Conservation (phyloP, 2,888 invertebrate species). For the Ochlodes sylvanus region DNA sequence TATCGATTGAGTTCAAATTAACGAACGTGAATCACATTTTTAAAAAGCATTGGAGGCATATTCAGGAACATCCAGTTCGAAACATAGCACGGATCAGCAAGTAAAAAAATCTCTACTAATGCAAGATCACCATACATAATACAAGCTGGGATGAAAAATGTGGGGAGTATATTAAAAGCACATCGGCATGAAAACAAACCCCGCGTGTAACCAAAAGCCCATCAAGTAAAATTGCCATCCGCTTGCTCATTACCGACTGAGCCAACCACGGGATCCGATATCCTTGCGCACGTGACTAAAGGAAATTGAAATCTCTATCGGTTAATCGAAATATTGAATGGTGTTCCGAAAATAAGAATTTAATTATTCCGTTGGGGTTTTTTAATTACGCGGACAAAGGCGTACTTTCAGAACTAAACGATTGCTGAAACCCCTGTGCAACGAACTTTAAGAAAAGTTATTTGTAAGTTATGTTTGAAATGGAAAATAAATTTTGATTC, state of each 20-base stretch:
- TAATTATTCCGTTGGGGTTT: slow-evolving; percentile 52
- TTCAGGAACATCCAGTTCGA: no score
- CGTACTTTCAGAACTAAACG: not conserved
- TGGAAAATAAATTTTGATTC: no score
- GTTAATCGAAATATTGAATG: slow-evolving; percentile 81
- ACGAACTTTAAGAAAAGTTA: no score
- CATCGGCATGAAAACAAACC: slow-evolving; percentile 72
- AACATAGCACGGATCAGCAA: no score
- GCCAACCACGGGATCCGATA: slow-evolving; percentile 81
- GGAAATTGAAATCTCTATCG: slow-evolving; percentile 85
- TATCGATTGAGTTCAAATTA: no score
- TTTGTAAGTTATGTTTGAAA: no score
- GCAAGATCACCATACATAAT: not conserved
- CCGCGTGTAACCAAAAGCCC: slow-evolving; percentile 76
- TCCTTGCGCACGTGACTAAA: slow-evolving; percentile 80
- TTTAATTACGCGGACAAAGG: not conserved
- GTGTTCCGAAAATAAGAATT: slow-evolving; percentile 60
- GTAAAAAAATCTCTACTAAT: no score
- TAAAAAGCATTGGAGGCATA: not conserved
- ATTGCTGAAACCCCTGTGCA: not conserved
- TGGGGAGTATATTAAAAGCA: slow-evolving; percentile 64
- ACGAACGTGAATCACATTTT: no score
- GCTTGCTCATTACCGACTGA: slow-evolving; percentile 80
- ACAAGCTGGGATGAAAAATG: slow-evolving; percentile 7
- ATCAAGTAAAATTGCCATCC: slow-evolving; percentile 83